Evolutionary conservation across 2,888 invertebrate species (phyloP).

Genomic region (Scotopteryx bipunctaria): DNA sequence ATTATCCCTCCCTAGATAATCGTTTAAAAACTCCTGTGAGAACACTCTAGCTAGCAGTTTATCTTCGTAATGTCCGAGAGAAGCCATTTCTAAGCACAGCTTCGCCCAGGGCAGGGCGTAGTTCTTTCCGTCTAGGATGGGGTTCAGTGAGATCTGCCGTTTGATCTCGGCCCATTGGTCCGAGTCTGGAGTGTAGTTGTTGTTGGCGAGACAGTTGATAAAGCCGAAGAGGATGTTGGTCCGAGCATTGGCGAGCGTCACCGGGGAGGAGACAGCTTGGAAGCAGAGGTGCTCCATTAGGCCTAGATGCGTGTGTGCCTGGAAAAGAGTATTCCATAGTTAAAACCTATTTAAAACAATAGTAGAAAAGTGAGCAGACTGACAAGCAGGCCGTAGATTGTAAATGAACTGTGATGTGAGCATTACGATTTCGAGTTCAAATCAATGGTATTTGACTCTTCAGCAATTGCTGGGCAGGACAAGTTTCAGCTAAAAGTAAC

Average conservation of each 20-base stretch:
- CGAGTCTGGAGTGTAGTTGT: constrained; percentile 83
- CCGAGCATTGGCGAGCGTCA: constrained; percentile 62
- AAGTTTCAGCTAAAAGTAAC: constrained; percentile 55
- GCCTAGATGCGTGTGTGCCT: constrained; percentile 83
- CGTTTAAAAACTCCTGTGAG: constrained; percentile 70
- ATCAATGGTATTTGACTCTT: no score
- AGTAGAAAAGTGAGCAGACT: no score
- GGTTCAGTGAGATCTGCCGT: constrained; percentile 66
- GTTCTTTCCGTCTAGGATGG: constrained; percentile 60
- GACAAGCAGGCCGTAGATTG: no score
- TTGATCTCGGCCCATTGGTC: constrained; percentile 77
- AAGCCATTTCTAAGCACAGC: constrained; percentile 81
- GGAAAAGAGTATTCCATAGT: constrained; percentile 17
- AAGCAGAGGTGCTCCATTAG: constrained; percentile 84
- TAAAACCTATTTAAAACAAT: background rate
- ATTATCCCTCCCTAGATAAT: constrained; percentile 59
- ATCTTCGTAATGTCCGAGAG: constrained; percentile 83
- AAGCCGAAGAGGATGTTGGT: constrained; percentile 72
- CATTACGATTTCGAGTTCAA: no score
- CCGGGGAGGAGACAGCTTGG: constrained; percentile 67
- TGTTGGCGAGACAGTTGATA: constrained; percentile 81
- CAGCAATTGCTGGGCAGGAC: no score
- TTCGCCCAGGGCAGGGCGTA: constrained; percentile 78
- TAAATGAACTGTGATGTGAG: no score
- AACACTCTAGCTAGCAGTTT: constrained; percentile 80